phyloP scores from a whole-genome alignment of 2,888 invertebrate genomes.

The Drosophila helvetica region DNA sequence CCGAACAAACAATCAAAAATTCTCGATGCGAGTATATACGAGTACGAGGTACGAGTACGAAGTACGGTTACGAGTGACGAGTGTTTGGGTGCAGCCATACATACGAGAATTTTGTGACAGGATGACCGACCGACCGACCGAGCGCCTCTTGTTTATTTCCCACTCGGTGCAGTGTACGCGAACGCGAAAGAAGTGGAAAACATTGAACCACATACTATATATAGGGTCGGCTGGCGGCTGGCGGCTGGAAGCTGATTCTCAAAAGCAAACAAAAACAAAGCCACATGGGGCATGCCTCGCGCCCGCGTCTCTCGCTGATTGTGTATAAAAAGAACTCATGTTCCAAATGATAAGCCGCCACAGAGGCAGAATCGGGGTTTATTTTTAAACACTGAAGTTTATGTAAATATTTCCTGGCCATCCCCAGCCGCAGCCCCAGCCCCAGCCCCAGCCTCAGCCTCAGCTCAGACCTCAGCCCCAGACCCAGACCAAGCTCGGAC shows the following conservation, averaged over 20 bases:
- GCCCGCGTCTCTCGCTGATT: constrained; percentile 22
- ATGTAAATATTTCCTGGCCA: constrained; percentile 77
- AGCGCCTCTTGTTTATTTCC: constrained; percentile 16
- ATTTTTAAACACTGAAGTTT: constrained; percentile 78
- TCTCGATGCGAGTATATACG: too few relatives aligned
- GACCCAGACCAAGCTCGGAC: background rate
- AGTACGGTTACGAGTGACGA: too few relatives aligned
- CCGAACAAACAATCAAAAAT: background rate
- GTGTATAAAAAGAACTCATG: constrained; percentile 61
- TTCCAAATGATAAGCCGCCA: constrained; percentile 68
- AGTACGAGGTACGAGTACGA: too few relatives aligned
- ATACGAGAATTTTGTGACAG: background rate
- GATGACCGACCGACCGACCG: background rate
- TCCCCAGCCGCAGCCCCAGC: constrained; percentile 45
- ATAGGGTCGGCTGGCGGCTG: constrained; percentile 16
- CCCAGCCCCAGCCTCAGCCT: background rate
- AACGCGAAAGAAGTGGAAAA: constrained; percentile 38
- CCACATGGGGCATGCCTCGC: constrained; percentile 27
- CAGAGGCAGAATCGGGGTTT: constrained; percentile 47
- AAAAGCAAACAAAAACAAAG: constrained; percentile 30
- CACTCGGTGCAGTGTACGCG: constrained; percentile 12
- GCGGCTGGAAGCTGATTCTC: constrained; percentile 8
- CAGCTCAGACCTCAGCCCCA: constrained; percentile 1
- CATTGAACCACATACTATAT: constrained; percentile 52
- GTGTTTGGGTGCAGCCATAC: background rate